These are phyloP conservation scores for Rhodeus uyekii DNA, from an alignment of 2,797 vertebrate genomes.

Conservation along the genomic window DNA sequence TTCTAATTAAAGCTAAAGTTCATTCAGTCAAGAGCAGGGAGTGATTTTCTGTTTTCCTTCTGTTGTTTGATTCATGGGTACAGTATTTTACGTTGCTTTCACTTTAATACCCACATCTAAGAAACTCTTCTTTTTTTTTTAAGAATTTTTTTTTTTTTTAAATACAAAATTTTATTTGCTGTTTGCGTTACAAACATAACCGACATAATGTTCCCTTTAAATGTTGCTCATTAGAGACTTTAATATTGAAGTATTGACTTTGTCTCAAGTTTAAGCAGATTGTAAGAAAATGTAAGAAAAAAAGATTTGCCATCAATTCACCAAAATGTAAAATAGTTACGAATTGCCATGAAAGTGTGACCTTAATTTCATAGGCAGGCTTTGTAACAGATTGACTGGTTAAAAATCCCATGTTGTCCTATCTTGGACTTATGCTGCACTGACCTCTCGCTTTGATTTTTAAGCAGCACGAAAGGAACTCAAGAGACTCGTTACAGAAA, in stretches of 20 bases:
- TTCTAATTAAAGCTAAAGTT: too few relatives aligned
- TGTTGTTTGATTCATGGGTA: too few relatives aligned
- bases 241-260: background rate
- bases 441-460: slow-evolving; percentile 10
- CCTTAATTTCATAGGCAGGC: background rate
- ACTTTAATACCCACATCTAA: too few relatives aligned
- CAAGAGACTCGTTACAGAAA: slow-evolving; percentile 40
- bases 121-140: too few relatives aligned
- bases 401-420: background rate
- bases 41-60: too few relatives aligned
- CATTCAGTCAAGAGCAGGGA: too few relatives aligned
- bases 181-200: too few relatives aligned
- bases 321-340: background rate
- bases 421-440: background rate
- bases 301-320: background rate
- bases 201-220: background rate
- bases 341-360: background rate
- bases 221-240: background rate
- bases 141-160: too few relatives aligned
- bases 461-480: background rate
- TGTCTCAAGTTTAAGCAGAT: background rate
- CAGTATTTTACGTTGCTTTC: too few relatives aligned
- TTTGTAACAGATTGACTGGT: background rate
- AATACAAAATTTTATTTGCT: too few relatives aligned
- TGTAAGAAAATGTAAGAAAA: background rate